Evolutionary conservation across 2,888 invertebrate species (phyloP), one percentile per base, ranked within the genome.

Genomic region (Lumbricus terrestris): DNA sequence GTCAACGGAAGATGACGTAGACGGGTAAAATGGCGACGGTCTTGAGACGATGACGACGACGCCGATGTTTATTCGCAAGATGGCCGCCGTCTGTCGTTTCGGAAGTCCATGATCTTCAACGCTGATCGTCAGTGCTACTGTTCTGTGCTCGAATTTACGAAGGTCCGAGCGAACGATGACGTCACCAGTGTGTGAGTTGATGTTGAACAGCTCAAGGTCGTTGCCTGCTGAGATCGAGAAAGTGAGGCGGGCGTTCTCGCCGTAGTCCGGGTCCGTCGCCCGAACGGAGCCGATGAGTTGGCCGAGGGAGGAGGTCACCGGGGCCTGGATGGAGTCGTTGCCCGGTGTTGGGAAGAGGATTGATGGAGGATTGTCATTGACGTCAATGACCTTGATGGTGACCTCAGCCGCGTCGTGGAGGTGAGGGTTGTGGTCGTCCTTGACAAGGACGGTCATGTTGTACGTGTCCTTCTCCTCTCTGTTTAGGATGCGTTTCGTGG

Each of bases 181-280:
- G 83, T 83, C 85, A 35, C 90, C 90, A 8, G 90, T 90, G 18
- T 90, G 82, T 37, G 90, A 38, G 42, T 90, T 42, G 42, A 90
- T 34, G 33, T 37, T 33, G 42, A 83, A 90, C 5, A 38, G 38
- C 16, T 82, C 40, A 34, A 89, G 34, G 69, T 42, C 69, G 35
- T 40, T 83, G 89, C 82, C 37, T 1, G 38, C 82, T 5, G n/a
- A 33, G 69, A 47, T 42, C 42, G 69, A 34, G 33, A 89, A 99
- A 34, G 97, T 97, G 92, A 99, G 97, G 92, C 97, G 96, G 88
- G 97, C 97, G 95, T 98, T 99, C 90, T 97, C 96, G 88, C 98
- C 98, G 92, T 97, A 96, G 95, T 99, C 99, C n/a, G 97, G 96
- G 96, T 99, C 99, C 23, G 96, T 96, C 18, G 98, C 98, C 93